These are phyloP conservation scores for Drosophila quinaria DNA, from an alignment of 2,888 invertebrate genomes.

Conservation along the genomic window DNA sequence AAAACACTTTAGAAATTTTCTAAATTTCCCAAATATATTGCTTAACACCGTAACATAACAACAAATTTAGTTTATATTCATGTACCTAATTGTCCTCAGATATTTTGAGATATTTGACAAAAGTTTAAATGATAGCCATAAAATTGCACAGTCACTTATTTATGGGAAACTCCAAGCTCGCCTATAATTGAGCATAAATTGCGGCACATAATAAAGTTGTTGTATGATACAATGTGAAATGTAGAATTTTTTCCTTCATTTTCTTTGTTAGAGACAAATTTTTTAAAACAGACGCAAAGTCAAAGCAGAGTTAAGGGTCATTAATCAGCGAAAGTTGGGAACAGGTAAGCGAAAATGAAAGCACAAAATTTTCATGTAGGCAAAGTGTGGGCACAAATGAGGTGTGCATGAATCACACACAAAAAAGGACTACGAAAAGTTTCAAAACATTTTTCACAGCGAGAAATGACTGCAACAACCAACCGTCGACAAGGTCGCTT, in stretches of 20 bases:
- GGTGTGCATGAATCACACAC: slow-evolving; percentile 67
- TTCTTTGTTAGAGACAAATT: slow-evolving; percentile 3
- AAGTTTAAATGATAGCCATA: slow-evolving; percentile 28
- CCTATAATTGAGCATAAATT: slow-evolving; percentile 75
- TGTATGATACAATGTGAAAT: slow-evolving; percentile 45
- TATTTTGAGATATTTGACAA: slow-evolving; percentile 1
- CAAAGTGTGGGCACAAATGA: slow-evolving; percentile 64
- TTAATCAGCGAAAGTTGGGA: slow-evolving; percentile 70
- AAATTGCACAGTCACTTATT: slow-evolving; percentile 44
- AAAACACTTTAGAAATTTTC: not conserved
- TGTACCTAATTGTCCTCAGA: not conserved
- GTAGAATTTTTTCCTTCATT: slow-evolving; percentile 20
- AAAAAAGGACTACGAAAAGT: slow-evolving; percentile 63
- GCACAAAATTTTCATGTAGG: slow-evolving; percentile 54
- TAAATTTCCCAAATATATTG: not conserved
- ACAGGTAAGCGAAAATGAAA: slow-evolving; percentile 28
- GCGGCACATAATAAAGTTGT: slow-evolving; percentile 55
- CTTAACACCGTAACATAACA: not conserved
- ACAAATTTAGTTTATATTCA: not conserved
- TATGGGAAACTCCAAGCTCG: slow-evolving; percentile 45
- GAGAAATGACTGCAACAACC: slow-evolving; percentile 22
- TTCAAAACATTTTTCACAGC: slow-evolving; percentile 65
- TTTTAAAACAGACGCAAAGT: slow-evolving; percentile 30
- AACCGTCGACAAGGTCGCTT: slow-evolving; percentile 52
- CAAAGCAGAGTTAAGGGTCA: slow-evolving; percentile 59